phyloP scores from a whole-genome alignment of 2,113 vertebrate species.

The Hemichromis elongatus region DNA sequence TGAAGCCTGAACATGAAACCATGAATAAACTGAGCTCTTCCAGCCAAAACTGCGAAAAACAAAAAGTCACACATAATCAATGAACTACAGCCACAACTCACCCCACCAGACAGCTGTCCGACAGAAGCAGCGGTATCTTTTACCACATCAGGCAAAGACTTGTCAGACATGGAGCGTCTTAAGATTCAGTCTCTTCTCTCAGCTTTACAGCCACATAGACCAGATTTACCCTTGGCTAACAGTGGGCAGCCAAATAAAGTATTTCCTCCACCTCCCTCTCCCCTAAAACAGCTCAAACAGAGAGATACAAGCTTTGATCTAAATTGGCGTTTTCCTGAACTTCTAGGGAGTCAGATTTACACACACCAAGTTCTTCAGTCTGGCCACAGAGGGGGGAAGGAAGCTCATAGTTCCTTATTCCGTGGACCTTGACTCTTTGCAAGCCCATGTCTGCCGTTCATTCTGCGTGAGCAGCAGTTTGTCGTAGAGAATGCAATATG shows the following conservation, averaged over 20 bases:
- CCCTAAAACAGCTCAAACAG: not conserved
- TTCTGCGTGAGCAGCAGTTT: not conserved
- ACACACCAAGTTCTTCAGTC: not conserved
- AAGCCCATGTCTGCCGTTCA: not conserved
- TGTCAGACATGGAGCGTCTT: not conserved
- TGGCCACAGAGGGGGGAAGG: not conserved
- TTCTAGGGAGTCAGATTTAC: conserved; percentile 7
- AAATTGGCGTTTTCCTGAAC: conserved; percentile 69
- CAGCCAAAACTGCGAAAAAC: not conserved
- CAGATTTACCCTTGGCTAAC: not conserved
- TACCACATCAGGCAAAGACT: conserved; percentile 23
- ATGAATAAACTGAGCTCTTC: not conserved
- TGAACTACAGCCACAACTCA: conserved; percentile 34
- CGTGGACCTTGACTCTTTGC: conserved; percentile 45
- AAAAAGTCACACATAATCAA: not conserved
- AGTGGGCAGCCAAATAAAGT: conserved; percentile 7
- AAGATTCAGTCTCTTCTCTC: not conserved
- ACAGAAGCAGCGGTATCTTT: not conserved
- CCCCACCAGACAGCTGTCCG: conserved; percentile 12
- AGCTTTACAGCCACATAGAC: not conserved
- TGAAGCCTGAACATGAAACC: not conserved
- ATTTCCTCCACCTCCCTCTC: conserved; percentile 43
- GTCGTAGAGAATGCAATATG: not conserved
- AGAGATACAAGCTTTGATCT: conserved; percentile 42
- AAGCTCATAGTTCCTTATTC: conserved; percentile 8